These are phyloP conservation scores for Formica exsecta DNA, from an alignment of 1,140 invertebrate species.

Conservation along the genomic window DNA sequence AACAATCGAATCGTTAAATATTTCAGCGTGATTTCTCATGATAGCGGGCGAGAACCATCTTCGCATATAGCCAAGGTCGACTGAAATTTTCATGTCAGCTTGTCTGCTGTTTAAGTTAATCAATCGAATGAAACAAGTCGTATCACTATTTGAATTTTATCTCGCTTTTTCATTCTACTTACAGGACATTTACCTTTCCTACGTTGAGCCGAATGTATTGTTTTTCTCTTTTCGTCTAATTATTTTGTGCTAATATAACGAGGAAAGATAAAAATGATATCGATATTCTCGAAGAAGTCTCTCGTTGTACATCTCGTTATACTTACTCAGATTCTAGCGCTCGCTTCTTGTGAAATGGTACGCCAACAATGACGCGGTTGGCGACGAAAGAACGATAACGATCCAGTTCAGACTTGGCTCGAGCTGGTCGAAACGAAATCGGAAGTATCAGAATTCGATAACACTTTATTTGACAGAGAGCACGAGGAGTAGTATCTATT, in stretches of 20 bases:
- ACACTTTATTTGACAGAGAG: slow-evolving; percentile 65
- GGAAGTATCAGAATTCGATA: slow-evolving; percentile 66
- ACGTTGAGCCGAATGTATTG: neutral
- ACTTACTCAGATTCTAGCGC: slow-evolving; percentile 62
- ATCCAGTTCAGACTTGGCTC: slow-evolving; percentile 47
- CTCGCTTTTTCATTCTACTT: neutral
- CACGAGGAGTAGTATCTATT: slow-evolving; percentile 52
- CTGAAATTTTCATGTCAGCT: slow-evolving; percentile 50
- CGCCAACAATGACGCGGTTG: slow-evolving; percentile 56
- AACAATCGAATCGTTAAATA: slow-evolving; percentile 57
- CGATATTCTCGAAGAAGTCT: neutral
- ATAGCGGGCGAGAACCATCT: neutral
- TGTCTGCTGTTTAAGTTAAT: slow-evolving; percentile 16
- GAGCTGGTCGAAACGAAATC: slow-evolving; percentile 30
- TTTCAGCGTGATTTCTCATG: slow-evolving; percentile 26
- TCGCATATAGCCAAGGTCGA: neutral
- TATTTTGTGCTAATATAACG: neutral
- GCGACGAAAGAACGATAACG: slow-evolving; percentile 37
- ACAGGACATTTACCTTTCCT: slow-evolving; percentile 29
- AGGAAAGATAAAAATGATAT: neutral
- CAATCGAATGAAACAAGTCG: slow-evolving; percentile 25
- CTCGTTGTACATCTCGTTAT: neutral
- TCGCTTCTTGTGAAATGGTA: slow-evolving; percentile 28
- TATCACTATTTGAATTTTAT: slow-evolving; percentile 26
- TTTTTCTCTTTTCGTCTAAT: neutral